Percentiles rank a stretch among this genome's conserved stretches.
phyloP scores from a whole-genome alignment of 2,797 vertebrate species.

The Orientallactaga sibirica region DNA sequence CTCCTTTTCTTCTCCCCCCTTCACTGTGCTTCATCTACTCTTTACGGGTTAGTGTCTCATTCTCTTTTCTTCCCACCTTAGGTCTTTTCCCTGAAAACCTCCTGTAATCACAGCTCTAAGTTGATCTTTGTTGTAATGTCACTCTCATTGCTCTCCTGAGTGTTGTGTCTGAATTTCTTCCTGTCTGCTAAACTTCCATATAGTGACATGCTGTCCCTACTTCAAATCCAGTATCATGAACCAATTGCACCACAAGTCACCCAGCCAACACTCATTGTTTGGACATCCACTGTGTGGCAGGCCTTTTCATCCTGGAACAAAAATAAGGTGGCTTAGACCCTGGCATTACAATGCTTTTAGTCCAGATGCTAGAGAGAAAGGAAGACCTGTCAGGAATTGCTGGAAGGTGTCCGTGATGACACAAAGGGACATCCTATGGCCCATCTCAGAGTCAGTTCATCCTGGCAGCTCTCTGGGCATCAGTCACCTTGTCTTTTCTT shows the following conservation, averaged over 20 bases:
- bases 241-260: neutral
- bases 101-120: neutral
- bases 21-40: neutral
- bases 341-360: neutral
- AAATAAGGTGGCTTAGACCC: neutral
- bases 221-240: neutral
- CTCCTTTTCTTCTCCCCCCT: neutral
- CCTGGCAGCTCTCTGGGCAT: neutral
- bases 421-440: too few relatives aligned
- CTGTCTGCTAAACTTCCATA: neutral
- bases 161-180: neutral
- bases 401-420: too few relatives aligned
- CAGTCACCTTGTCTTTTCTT: neutral
- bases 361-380: neutral
- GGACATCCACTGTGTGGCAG: neutral
- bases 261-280: too few relatives aligned
- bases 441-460: too few relatives aligned
- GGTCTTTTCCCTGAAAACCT: neutral
- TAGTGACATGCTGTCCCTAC: neutral
- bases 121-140: accelerated
- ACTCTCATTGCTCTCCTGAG: neutral
- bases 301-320: neutral
- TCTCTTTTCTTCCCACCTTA: too few relatives aligned
- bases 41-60: neutral
- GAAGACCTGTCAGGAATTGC: too few relatives aligned